These are phyloP conservation scores for Euphonia xanthogaster DNA, from an alignment of 2,797 vertebrate species.

Conservation along the genomic window DNA sequence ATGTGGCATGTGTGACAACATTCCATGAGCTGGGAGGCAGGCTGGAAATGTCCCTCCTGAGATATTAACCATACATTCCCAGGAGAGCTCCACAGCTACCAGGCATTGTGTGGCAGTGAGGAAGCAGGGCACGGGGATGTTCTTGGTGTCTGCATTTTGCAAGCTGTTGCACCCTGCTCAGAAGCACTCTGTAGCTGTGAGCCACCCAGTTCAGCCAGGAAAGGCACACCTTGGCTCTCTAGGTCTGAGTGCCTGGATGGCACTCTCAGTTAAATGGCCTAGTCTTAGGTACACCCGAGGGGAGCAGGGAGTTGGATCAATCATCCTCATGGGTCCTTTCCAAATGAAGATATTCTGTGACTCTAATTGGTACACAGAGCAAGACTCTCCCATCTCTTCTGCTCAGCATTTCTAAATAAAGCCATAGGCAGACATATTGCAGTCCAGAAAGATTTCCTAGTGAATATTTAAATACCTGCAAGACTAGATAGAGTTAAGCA, in stretches of 20 bases:
- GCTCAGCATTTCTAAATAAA: not conserved
- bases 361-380: not conserved
- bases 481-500: not conserved
- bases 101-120: rapidly evolving
- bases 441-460: not conserved
- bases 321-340: not conserved
- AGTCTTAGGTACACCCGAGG: rapidly evolving
- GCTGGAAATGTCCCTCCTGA: not conserved
- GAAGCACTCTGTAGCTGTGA: not conserved
- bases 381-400: not conserved
- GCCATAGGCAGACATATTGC: not conserved
- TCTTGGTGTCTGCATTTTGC: not conserved
- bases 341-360: not conserved
- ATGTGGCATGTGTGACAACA: not conserved
- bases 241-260: not conserved
- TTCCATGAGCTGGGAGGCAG: not conserved
- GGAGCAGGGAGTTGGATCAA: not conserved
- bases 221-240: not conserved
- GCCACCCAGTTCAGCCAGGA: not conserved
- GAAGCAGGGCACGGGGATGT: not conserved
- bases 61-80: not conserved
- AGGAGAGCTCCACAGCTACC: not conserved
- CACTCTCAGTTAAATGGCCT: not conserved
- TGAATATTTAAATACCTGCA: not conserved
- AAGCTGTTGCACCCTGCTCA: not conserved